Base-by-base conservation (phyloP, 2,797 vertebrate species). In the Taeniopygia guttata region DNA sequence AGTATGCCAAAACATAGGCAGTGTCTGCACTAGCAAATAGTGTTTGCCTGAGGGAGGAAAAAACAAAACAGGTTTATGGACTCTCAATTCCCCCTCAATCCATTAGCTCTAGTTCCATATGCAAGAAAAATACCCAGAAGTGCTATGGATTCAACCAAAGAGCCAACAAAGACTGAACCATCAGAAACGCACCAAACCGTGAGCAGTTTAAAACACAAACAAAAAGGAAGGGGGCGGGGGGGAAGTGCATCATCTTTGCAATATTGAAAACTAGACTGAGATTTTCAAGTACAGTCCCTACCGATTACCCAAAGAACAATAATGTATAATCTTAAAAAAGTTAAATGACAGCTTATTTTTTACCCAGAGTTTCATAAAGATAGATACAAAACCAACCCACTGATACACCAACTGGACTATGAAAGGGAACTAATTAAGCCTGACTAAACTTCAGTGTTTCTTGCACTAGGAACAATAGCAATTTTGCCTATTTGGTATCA, bases 1-100 rank as follows among this genome's bases (percentile, higher is more conserved):
- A 99, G 94, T 99, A 99, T 0, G 99, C 99, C 92, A 99, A 96
- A 90, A 99, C 99, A 23, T 99, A 99, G 5, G 99, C 99, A 3
- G 99, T 99, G 97, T 99, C 99, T 30, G 99, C 99, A 54, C 99
- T 99, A 96, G 99, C 99, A 96, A 99, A 99, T 22, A 99, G 95
- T 2, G 98, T 99, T 98, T 99, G 99, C 96, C 99, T 99, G 96
- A n/a, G 82, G 90, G 75, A 87, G 25, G 88, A 91, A 70, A 48
- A 78, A 69, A 67, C 26, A 91, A 66, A 90, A 30, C 55, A 89
- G 5, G 45, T 45, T 87, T 80, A 95, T 34, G 94, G 63, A 92
- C n/a, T 9, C 27, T 14, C 23, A 79, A 2, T 40, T 72, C 84
- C n/a, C n/a, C n/a, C 51, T 87, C n/a, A 42, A 27, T 32, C 38